Conservation (phyloP, 2,797 vertebrate species). For the Dendrocincla fuliginosa region DNA sequence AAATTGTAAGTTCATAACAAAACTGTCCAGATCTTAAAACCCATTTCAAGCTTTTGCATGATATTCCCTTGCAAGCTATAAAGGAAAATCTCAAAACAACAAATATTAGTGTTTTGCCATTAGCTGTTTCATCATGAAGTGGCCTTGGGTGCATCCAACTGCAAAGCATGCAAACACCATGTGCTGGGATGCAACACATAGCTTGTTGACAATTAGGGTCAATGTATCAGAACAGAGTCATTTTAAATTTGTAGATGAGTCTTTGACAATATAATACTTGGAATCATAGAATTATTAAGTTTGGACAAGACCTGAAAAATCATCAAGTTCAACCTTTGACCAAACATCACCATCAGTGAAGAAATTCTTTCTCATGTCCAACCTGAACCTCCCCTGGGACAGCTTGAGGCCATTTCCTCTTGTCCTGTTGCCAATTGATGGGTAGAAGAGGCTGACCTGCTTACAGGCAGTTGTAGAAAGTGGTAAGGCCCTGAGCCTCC, state of each 20-base stretch:
- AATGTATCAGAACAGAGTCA: not conserved
- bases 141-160: not conserved
- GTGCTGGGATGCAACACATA: not conserved
- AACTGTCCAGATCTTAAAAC: not conserved
- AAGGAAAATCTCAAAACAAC: not conserved
- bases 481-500: not conserved
- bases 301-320: not conserved
- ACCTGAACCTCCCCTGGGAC: not conserved
- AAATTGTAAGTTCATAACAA: not conserved
- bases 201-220: not conserved
- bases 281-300: not conserved
- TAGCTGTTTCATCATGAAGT: not conserved
- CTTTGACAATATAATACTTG: not conserved
- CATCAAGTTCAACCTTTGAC: not conserved
- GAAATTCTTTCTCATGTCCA: not conserved
- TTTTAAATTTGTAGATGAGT: not conserved
- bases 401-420: not conserved
- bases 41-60: not conserved
- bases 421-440: not conserved
- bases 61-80: not conserved
- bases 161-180: not conserved
- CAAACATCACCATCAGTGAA: not conserved
- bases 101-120: not conserved
- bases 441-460: accelerated
- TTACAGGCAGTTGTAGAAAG: not conserved